These are phyloP conservation scores for Australoheros facetus DNA, from an alignment of 2,797 vertebrate species.

Conservation along the genomic window DNA sequence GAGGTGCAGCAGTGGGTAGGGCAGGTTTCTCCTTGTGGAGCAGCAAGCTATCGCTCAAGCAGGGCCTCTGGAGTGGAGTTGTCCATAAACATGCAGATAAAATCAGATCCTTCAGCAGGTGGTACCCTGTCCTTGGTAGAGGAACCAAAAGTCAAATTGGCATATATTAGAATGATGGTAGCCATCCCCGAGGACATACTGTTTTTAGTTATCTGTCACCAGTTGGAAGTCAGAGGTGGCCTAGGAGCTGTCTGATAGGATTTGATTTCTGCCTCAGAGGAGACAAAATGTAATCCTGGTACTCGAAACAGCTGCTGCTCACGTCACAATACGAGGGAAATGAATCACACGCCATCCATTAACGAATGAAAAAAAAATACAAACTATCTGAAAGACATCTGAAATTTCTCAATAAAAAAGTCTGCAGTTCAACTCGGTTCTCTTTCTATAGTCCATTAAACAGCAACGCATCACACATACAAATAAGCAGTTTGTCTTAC, in stretches of 20 bases:
- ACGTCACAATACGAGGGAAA: constrained; percentile 33
- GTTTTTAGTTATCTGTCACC: constrained; percentile 78
- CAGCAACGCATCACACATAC: constrained; percentile 7
- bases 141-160: constrained; percentile 76
- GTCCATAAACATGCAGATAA: constrained; percentile 80
- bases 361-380: not conserved
- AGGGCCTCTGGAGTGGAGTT: constrained; percentile 55
- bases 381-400: constrained; percentile 21
- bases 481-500: constrained; percentile 20
- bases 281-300: constrained; percentile 44
- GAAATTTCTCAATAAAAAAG: constrained; percentile 32
- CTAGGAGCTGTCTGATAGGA: constrained; percentile 53
- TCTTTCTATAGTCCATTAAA: constrained; percentile 24
- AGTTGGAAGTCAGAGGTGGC: constrained; percentile 58
- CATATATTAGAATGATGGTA: constrained; percentile 76
- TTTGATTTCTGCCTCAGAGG: constrained; percentile 57
- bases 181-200: constrained; percentile 61
- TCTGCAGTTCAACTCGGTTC: not conserved
- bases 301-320: constrained; percentile 55
- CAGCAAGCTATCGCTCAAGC: constrained; percentile 67
- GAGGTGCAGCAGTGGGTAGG: constrained; percentile 72
- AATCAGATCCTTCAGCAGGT: constrained; percentile 79
- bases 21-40: constrained; percentile 65
- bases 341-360: constrained; percentile 27
- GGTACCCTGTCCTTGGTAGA: constrained; percentile 78